Evolutionary conservation across 2,888 invertebrate species (phyloP).

Genomic region (Tetanocera ferruginea): DNA sequence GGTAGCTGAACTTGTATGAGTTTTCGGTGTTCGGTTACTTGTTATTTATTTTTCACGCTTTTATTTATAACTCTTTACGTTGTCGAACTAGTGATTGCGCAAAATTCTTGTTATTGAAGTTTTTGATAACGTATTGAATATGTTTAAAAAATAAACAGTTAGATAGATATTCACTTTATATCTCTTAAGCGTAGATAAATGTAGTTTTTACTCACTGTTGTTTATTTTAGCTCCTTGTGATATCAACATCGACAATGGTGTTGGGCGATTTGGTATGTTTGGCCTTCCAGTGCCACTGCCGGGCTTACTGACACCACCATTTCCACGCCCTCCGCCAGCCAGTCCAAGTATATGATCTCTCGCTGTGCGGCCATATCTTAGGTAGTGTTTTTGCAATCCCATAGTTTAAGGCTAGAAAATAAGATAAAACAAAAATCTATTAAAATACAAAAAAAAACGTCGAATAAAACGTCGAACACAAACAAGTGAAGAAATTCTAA

Average conservation of each 20-base stretch:
- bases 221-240: conserved; percentile 83
- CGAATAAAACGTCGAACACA: no score
- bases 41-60: conserved; percentile 22
- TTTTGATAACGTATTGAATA: not conserved
- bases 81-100: not conserved
- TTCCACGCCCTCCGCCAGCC: conserved; percentile 52
- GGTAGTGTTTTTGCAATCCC: conserved; percentile 83
- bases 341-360: conserved; percentile 80
- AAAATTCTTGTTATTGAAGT: conserved; percentile 1
- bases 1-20: conserved; percentile 47
- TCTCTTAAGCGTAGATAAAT: not conserved
- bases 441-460: no score
- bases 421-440: conserved; percentile 38
- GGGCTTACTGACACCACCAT: conserved; percentile 19
- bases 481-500: no score
- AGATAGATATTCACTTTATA: not conserved
- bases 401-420: conserved; percentile 69
- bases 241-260: conserved; percentile 84
- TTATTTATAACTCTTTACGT: no score
- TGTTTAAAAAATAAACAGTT: no score
- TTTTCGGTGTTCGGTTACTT: conserved; percentile 32
- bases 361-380: conserved; percentile 81
- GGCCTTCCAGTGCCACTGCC: conserved; percentile 40
- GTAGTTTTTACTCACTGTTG: conserved; percentile 78
- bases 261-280: conserved; percentile 69